Conservation (phyloP, 35 echinoderm and acorn worm species). For the Ophioderma brevispina region DNA sequence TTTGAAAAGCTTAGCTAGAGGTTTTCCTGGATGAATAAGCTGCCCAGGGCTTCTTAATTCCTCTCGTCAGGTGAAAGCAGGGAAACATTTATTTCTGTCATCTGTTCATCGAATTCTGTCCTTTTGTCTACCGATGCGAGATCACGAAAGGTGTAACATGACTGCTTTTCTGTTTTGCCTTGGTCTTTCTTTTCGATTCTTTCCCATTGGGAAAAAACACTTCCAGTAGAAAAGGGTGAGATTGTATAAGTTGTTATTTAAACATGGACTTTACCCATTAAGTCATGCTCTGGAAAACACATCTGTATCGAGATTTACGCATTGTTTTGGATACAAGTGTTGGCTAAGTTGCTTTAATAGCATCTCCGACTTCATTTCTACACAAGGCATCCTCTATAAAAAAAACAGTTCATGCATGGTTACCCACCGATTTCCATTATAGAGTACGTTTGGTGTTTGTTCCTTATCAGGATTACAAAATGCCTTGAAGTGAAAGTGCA, state of each 20-base stretch:
- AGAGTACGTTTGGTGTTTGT: neutral
- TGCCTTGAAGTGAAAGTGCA: constrained; percentile 21
- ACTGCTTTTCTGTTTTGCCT: neutral
- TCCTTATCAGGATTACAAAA: too few species aligned
- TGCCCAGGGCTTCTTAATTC: neutral
- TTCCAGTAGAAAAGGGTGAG: neutral
- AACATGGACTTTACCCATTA: neutral
- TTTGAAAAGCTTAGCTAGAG: constrained; percentile 10
- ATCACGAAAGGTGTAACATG: constrained; percentile 12
- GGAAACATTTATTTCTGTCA: constrained; percentile 16
- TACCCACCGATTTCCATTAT: constrained; percentile 23
- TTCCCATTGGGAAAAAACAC: neutral
- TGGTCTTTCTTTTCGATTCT: neutral
- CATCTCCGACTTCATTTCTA: neutral
- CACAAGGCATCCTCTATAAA: neutral
- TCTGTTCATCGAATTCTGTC: neutral
- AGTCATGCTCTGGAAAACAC: neutral
- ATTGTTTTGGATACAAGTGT: neutral
- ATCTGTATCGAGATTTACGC: neutral
- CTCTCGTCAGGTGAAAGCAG: neutral
- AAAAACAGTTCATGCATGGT: constrained; percentile 12
- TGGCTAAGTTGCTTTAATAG: neutral
- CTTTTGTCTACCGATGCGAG: neutral
- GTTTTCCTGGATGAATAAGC: constrained; percentile 13
- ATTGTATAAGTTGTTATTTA: neutral